These are phyloP conservation scores for Cinclus cinclus DNA, from an alignment of 2,113 vertebrate species.

Conservation along the genomic window DNA sequence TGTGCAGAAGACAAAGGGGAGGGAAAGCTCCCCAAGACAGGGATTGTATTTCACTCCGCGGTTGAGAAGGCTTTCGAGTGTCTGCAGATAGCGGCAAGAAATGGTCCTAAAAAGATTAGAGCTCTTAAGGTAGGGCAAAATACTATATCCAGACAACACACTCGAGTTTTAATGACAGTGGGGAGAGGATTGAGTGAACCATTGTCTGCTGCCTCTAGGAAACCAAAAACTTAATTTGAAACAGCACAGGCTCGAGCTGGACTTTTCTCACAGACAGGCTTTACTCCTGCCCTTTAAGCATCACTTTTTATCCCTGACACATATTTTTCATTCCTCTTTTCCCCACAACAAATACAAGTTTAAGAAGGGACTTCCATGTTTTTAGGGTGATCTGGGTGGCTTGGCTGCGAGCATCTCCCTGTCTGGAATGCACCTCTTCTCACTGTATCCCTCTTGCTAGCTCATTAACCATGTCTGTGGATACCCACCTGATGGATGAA, in stretches of 20 bases:
- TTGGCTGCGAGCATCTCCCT: neutral
- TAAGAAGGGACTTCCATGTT: neutral
- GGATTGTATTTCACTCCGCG: constrained; percentile 29
- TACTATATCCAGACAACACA: constrained; percentile 54
- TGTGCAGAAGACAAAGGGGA: constrained; percentile 57
- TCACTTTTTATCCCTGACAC: constrained; percentile 3
- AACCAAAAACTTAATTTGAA: constrained; percentile 63
- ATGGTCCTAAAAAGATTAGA: constrained; percentile 65
- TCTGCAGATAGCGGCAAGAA: constrained; percentile 35
- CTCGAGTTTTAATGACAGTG: constrained; percentile 64
- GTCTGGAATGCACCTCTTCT: neutral
- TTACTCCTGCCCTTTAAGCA: constrained; percentile 35
- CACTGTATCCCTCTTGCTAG: neutral
- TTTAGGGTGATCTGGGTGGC: neutral
- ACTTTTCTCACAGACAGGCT: constrained; percentile 32
- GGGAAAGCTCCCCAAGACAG: constrained; percentile 14
- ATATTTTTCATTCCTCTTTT: neutral
- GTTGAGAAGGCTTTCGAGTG: constrained; percentile 28
- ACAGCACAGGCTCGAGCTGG: neutral
- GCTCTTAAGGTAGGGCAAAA: constrained; percentile 63
- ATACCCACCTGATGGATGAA: neutral
- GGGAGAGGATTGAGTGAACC: constrained; percentile 33
- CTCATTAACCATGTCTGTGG: neutral
- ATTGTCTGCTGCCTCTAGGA: constrained; percentile 66
- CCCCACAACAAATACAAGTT: neutral